Conservation (phyloP, 2,888 invertebrate genomes). For the Ochropleura leucogaster region DNA sequence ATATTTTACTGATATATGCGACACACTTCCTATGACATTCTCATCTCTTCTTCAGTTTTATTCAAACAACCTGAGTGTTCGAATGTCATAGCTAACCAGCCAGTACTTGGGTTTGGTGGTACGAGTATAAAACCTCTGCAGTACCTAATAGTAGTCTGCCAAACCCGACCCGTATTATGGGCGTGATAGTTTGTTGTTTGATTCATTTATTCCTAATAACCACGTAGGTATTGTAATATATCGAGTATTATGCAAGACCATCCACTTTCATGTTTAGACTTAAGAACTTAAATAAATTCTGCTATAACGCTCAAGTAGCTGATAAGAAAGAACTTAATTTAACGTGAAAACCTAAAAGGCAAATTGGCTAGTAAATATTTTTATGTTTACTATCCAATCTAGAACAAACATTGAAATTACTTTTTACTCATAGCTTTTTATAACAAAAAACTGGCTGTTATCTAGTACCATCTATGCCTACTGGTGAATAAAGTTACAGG, state of each 20-base stretch:
- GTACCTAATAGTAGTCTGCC: too few species aligned
- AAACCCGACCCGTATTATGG: too few species aligned
- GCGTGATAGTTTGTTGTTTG: background rate
- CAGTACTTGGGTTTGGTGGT: too few species aligned
- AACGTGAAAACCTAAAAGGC: constrained; percentile 13
- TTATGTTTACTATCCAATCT: constrained; percentile 26
- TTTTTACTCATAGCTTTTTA: constrained; percentile 10
- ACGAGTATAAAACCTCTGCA: too few species aligned
- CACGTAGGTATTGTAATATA: too few species aligned
- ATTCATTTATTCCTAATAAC: background rate
- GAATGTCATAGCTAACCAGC: too few species aligned
- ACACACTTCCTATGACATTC: too few species aligned
- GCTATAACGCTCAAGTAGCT: background rate
- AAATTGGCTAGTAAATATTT: constrained; percentile 22
- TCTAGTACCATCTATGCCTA: background rate
- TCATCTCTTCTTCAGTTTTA: too few species aligned
- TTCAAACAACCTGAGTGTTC: too few species aligned
- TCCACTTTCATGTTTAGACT: background rate
- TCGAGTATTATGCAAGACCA: background rate
- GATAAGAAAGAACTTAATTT: constrained; percentile 11
- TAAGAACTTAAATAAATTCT: background rate
- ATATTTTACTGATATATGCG: too few species aligned
- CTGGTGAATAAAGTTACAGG: background rate
- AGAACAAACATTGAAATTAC: constrained; percentile 8
- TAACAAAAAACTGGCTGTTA: background rate